These are phyloP conservation scores for Eciton burchellii DNA, from an alignment of 1,140 invertebrate genomes.

Conservation along the genomic window DNA sequence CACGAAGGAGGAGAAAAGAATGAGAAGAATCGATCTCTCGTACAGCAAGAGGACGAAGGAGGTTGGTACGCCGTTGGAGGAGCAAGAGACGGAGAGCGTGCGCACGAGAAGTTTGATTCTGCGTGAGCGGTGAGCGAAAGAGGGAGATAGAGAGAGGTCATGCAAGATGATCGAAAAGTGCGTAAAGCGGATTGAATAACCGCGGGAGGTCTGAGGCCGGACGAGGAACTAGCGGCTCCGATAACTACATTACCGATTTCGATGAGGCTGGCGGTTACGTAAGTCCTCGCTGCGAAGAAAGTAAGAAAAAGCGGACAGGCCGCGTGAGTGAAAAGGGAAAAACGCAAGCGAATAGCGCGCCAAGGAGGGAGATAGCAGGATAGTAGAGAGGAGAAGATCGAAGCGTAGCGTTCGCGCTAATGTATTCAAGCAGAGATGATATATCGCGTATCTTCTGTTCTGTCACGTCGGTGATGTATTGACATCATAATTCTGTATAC, in stretches of 20 bases:
- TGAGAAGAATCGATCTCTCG: constrained; percentile 47
- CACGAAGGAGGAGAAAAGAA: constrained; percentile 25
- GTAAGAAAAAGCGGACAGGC: constrained; percentile 41
- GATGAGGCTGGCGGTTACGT: constrained; percentile 32
- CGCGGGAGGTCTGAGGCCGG: not conserved
- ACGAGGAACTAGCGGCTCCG: not conserved
- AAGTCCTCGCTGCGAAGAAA: constrained; percentile 48
- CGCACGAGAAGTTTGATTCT: not conserved
- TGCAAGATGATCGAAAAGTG: constrained; percentile 31
- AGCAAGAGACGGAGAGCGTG: not conserved
- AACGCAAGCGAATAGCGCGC: constrained; percentile 15
- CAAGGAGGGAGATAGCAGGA: constrained; percentile 21
- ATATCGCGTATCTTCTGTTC: not conserved
- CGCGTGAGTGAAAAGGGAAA: constrained; percentile 28
- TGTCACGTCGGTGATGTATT: not conserved
- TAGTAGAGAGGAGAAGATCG: constrained; percentile 37
- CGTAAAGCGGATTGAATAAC: constrained; percentile 28
- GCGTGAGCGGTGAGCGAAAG: not conserved
- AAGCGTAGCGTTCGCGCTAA: not conserved
- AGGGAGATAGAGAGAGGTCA: not conserved
- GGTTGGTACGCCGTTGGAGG: not conserved
- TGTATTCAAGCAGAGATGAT: constrained; percentile 21
- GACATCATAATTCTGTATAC: not conserved
- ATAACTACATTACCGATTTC: constrained; percentile 20
- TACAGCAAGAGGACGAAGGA: constrained; percentile 35